These are phyloP conservation scores for Chrysodeixis includens DNA, from an alignment of 2,888 invertebrate species.

Conservation along the genomic window DNA sequence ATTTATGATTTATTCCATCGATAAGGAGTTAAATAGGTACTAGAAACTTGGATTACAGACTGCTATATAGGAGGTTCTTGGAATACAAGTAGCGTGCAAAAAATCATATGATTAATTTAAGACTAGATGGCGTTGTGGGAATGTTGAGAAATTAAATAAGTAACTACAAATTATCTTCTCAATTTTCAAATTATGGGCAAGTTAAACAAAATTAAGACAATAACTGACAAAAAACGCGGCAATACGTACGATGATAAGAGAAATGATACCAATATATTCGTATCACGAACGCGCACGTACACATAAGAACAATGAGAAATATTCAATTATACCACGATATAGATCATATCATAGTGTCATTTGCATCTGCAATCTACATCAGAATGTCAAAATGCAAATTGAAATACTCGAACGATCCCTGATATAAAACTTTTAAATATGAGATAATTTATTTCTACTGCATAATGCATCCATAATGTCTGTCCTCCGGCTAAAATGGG, in stretches of 20 bases:
- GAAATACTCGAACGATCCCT: constrained; percentile 19
- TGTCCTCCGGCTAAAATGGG: constrained; percentile 40
- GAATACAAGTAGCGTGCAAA: too few species aligned
- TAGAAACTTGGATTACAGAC: too few species aligned
- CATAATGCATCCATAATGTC: constrained; percentile 43
- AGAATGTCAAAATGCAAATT: constrained; percentile 14
- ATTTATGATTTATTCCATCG: too few species aligned
- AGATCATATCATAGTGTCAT: constrained; percentile 4
- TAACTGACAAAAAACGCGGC: neutral
- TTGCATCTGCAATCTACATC: constrained; percentile 21
- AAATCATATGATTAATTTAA: too few species aligned
- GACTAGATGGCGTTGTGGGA: too few species aligned
- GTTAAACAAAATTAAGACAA: too few species aligned
- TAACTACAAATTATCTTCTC: too few species aligned
- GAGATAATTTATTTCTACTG: constrained; percentile 36
- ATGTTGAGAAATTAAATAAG: too few species aligned
- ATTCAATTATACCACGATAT: constrained; percentile 2
- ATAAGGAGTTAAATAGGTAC: too few species aligned
- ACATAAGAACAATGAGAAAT: constrained; percentile 6
- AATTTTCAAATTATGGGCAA: too few species aligned
- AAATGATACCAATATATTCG: constrained; percentile 10
- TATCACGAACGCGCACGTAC: constrained; percentile 8
- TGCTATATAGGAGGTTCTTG: too few species aligned
- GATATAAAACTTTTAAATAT: constrained; percentile 17
- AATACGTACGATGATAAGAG: constrained; percentile 6